Evolutionary conservation across 2,113 vertebrate species (phyloP).

Genomic region (Takifugu flavidus): DNA sequence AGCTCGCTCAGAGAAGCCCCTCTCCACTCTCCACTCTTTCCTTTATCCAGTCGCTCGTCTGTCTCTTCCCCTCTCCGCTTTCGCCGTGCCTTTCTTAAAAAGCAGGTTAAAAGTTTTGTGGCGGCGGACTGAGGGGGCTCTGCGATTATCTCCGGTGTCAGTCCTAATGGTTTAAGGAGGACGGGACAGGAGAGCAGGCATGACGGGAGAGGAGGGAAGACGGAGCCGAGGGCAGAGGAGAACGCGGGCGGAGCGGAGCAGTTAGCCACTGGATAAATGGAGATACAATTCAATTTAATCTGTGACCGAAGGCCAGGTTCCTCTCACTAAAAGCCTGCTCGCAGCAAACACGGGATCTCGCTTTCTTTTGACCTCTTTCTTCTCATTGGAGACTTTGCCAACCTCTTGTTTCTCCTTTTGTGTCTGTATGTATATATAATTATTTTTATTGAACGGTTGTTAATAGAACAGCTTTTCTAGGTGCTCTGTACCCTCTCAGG

Average conservation of each 20-base stretch:
- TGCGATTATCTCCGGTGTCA: constrained; percentile 55
- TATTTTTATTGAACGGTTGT: constrained; percentile 24
- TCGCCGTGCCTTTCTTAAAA: constrained; percentile 30
- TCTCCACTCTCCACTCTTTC: constrained; percentile 24
- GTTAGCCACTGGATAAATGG: constrained; percentile 46
- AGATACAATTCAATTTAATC: constrained; percentile 55
- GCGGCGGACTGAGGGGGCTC: constrained; percentile 28
- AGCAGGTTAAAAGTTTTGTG: constrained; percentile 51
- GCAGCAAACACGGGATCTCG: constrained; percentile 38
- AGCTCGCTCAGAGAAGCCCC: constrained; percentile 11
- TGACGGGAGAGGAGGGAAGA: neutral
- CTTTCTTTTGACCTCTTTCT: constrained; percentile 23
- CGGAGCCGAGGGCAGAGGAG: constrained; percentile 4
- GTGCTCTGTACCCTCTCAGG: constrained; percentile 2
- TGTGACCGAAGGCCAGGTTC: constrained; percentile 42
- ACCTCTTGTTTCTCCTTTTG: neutral
- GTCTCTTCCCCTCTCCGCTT: constrained; percentile 12
- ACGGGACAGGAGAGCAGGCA: constrained; percentile 4
- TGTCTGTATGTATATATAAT: too few relatives aligned
- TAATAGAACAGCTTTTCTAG: constrained; percentile 20
- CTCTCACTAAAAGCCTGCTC: constrained; percentile 34
- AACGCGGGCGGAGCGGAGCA: constrained; percentile 10
- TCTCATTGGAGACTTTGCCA: constrained; percentile 20
- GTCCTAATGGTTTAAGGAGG: constrained; percentile 33
- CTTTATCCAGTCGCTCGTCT: constrained; percentile 29